Evolutionary conservation across 2,888 invertebrate species (phyloP).

Genomic region (Apotomis capreana): DNA sequence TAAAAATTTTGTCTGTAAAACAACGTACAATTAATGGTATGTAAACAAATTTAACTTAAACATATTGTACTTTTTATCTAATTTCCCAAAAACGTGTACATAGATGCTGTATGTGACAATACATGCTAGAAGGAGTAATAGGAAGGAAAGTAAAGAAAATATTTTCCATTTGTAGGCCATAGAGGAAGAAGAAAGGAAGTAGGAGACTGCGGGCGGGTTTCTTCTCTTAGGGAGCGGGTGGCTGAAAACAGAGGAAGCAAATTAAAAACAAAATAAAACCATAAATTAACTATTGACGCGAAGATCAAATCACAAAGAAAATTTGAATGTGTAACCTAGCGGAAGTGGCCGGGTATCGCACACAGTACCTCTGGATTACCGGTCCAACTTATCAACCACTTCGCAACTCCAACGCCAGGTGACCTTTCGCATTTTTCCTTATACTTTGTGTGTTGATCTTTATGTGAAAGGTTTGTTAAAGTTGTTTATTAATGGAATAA

Average conservation of each 20-base stretch:
- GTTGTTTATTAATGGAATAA: too few relatives aligned
- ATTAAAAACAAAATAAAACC: background rate
- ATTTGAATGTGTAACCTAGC: too few relatives aligned
- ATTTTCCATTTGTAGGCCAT: slow-evolving; percentile 62
- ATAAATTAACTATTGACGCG: too few relatives aligned
- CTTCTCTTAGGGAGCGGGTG: background rate
- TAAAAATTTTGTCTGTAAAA: background rate
- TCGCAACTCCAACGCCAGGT: too few relatives aligned
- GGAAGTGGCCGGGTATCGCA: too few relatives aligned
- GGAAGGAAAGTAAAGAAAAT: slow-evolving; percentile 45
- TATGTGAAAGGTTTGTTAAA: too few relatives aligned
- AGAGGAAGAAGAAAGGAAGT: background rate
- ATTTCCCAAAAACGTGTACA: slow-evolving; percentile 58
- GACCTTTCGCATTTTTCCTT: too few relatives aligned
- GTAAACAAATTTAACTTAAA: slow-evolving; percentile 59
- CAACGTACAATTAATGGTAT: slow-evolving; percentile 44
- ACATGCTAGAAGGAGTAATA: slow-evolving; percentile 50
- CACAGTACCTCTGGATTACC: too few relatives aligned
- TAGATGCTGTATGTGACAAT: slow-evolving; percentile 62
- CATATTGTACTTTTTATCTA: slow-evolving; percentile 53
- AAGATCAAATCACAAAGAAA: too few relatives aligned
- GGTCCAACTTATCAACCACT: too few relatives aligned
- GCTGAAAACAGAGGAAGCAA: slow-evolving; percentile 4
- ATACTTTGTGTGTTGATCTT: too few relatives aligned
- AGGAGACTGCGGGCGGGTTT: background rate